Base-by-base conservation (phyloP, 23 tunicate genomes). In the Halocynthia aurantium region DNA sequence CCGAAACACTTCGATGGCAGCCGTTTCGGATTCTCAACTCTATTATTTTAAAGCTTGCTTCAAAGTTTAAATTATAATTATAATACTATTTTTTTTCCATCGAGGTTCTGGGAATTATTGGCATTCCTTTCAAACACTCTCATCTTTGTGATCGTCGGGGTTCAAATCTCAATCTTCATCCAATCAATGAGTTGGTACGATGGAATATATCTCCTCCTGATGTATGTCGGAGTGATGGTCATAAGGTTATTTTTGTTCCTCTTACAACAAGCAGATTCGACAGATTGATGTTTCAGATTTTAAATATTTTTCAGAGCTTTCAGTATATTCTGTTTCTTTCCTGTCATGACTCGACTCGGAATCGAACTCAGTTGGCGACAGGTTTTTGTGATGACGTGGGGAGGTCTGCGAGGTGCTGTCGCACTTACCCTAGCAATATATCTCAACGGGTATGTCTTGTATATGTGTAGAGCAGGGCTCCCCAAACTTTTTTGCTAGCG, bases 341-440 rank as follows among this genome's bases (percentile, higher is more conserved):
- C 96, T 5, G 77, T 81, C 53, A 89, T 89, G 96, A 80, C 76
- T 20, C 84, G 85, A 6, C 77, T 89, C 63, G 96, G 96, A 5
- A 67, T 91, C n/a, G 87, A 91, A 52, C 73, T 85, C 57, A 85
- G 50, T 31, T 86, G 91, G 98, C 67, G 81, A 64, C 88, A 86
- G 55, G 80, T 92, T 52, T 75, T 92, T 11, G 86, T 92, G 13
- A 92, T 92, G 91, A 80, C 92, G 21, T 92, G 92, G 92, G 98
- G 98, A 49, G 92, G 98, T 11, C 76, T 92, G 44, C 79, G 86
- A 67, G 98, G 98, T 7, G 98, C 88, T 12, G 91, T 86, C 56
- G 98, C 92, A 44, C 82, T 92, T 6, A 72, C 85, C 7, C 78
- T 92, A 7, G 98, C 98, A 7, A 70, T 92, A 12, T 92, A 87